Percentiles rank a stretch among this genome's conserved stretches.
Conservation (phyloP, 1,140 invertebrate genomes). For the Drosophila sproati region DNA sequence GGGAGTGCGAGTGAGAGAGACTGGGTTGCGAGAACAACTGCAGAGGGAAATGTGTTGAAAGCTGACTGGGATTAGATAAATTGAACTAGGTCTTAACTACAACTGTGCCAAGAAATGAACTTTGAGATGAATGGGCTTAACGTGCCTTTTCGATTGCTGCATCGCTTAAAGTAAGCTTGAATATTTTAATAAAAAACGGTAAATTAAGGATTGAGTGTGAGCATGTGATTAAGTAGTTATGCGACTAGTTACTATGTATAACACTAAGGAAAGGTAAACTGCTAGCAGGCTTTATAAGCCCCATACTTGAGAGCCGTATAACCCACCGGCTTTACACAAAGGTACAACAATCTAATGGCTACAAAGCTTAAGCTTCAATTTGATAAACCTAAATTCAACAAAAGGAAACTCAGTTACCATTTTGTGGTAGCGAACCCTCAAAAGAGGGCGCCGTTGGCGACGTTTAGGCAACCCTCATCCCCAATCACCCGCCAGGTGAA, state of each 20-base stretch:
- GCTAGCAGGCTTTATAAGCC: not conserved
- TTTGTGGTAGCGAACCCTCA: slow-evolving; percentile 46
- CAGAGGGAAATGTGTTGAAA: slow-evolving; percentile 33
- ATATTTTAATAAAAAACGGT: not conserved
- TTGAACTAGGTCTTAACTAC: slow-evolving; percentile 36
- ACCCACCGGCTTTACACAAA: slow-evolving; percentile 9
- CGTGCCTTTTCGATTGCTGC: slow-evolving; percentile 8
- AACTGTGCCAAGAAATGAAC: slow-evolving; percentile 34
- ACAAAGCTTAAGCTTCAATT: slow-evolving; percentile 70
- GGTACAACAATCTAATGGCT: slow-evolving; percentile 57
- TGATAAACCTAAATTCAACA: slow-evolving; percentile 68
- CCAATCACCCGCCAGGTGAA: not conserved
- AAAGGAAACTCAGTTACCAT: slow-evolving; percentile 35
- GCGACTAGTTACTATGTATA: not conserved
- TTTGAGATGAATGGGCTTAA: slow-evolving; percentile 26
- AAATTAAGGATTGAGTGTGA: not conserved
- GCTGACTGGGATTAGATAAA: slow-evolving; percentile 40
- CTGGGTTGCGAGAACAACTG: not conserved
- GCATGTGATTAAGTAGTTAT: not conserved
- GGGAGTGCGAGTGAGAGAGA: not conserved
- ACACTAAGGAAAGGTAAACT: not conserved
- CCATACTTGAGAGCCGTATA: not conserved
- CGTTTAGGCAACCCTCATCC: not conserved
- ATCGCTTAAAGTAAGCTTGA: not conserved
- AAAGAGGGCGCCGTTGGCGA: slow-evolving; percentile 45